These are phyloP conservation scores for Zophobas morio DNA, from an alignment of 1,140 invertebrate species.

Conservation along the genomic window DNA sequence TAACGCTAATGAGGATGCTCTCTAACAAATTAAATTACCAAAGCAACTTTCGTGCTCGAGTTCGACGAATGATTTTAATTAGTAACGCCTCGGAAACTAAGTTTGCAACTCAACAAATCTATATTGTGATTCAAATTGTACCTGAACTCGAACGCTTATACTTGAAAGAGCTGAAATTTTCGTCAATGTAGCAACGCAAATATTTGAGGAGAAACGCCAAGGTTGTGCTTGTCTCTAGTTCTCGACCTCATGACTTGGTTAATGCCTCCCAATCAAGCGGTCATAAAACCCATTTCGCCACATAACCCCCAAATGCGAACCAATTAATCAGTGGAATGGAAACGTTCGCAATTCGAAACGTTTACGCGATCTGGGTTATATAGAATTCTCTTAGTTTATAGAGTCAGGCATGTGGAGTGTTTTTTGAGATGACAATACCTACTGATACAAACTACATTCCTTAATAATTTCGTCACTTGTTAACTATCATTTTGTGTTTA, in stretches of 20 bases:
- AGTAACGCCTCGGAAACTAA: conserved; percentile 29
- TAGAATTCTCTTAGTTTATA: neutral
- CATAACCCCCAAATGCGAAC: conserved; percentile 30
- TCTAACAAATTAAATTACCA: conserved; percentile 35
- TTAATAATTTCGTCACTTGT: no score
- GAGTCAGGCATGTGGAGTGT: neutral
- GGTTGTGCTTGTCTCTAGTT: neutral
- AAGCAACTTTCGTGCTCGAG: conserved; percentile 22
- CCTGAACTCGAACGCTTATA: neutral
- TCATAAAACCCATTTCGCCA: conserved; percentile 16
- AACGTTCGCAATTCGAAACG: conserved; percentile 17
- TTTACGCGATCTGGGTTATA: neutral
- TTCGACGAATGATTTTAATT: conserved; percentile 43
- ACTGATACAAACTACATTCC: no score
- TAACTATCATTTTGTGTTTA: no score
- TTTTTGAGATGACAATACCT: neutral
- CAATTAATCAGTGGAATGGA: conserved; percentile 14
- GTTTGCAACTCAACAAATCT: conserved; percentile 27
- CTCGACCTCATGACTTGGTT: conserved; percentile 26
- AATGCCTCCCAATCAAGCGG: conserved; percentile 24
- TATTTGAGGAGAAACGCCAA: neutral
- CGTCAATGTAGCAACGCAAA: neutral
- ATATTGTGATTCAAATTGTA: conserved; percentile 31
- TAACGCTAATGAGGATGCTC: conserved; percentile 32
- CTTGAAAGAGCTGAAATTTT: neutral